These are phyloP conservation scores for Octopus bimaculoides DNA, from an alignment of 1,140 invertebrate genomes.

Conservation along the genomic window DNA sequence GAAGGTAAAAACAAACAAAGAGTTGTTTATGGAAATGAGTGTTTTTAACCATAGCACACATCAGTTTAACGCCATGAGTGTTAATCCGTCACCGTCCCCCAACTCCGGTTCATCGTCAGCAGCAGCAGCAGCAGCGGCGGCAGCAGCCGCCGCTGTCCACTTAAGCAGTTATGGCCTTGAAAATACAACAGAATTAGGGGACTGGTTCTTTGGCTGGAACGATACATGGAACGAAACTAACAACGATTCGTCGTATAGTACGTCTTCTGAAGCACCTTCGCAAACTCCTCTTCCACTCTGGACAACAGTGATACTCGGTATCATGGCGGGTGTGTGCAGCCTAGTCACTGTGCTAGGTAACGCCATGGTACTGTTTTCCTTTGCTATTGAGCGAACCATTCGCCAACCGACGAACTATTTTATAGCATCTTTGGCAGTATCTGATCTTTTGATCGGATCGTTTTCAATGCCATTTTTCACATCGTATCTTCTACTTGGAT, in stretches of 20 bases:
- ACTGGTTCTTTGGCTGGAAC: background rate
- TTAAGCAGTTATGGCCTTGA: background rate
- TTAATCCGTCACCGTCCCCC: no score
- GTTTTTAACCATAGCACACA: no score
- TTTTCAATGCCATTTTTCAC: constrained; percentile 90
- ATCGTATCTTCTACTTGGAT: constrained; percentile 86
- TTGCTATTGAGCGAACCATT: constrained; percentile 94
- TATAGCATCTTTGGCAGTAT: constrained; percentile 96
- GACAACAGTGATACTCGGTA: constrained; percentile 88
- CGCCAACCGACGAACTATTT: constrained; percentile 99
- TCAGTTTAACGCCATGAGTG: no score
- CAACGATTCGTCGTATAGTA: background rate
- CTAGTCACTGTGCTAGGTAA: constrained; percentile 70
- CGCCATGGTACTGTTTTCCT: constrained; percentile 92
- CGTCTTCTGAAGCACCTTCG: background rate
- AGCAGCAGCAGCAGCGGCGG: background rate
- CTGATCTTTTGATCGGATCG: constrained; percentile 94
- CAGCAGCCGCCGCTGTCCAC: background rate
- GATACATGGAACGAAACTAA: background rate
- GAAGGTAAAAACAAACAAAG: no score
- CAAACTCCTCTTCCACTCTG: constrained; percentile 82
- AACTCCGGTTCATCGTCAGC: background rate
- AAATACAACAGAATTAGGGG: background rate
- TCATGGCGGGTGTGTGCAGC: constrained; percentile 68
- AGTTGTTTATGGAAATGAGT: no score